Evolutionary conservation across 2,888 invertebrate genomes (phyloP), one percentile per base, ranked within the genome.

Genomic region (Netelia virgata): DNA sequence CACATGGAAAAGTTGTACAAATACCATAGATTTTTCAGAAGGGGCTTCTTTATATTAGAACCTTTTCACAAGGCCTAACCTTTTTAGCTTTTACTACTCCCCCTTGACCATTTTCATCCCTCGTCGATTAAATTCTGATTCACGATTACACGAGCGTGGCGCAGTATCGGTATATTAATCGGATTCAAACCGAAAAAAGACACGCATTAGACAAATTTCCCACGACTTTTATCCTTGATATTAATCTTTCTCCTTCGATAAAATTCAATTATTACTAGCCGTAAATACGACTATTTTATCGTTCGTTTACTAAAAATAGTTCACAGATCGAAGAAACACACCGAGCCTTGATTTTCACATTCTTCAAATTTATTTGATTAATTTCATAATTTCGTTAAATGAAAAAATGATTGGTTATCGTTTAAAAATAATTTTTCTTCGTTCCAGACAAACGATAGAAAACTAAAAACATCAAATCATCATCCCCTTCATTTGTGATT

Each of bases 81-180:
- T 36, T 8, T 59, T 59, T 72, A 47, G 10, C 14, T n/a, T 28
- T n/a, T n/a, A 5, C 23, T n/a, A 5, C 23, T 50, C 53, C 1
- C 18, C 57, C 16, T 50, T 10, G 10, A 11, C 20, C 20, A n/a
- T 47, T 47, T 11, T 3, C 20, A 64, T 75, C 36, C 1, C 14
- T 55, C 55, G 41, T 18, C 53, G 23, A 75, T 55, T 41, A 64
- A 18, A 75, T 55, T 66, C 53, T 55, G 75, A 75, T 55, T 75
- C 36, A 57, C 43, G 43, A 41, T 57, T 41, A 23, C 14, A 18
- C 23, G 5, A 10, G 20, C n/a, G 5, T 28, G 28, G 5, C 28
- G 3, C 28, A 28, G 28, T 41, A 66, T 66, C 53, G 14, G 41
- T 16, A 18, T 64, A 47, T 47, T 14, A 75, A 55, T 76, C 64